Evolutionary conservation across 2,113 vertebrate species (phyloP).

Genomic region (Taxidea taxus): DNA sequence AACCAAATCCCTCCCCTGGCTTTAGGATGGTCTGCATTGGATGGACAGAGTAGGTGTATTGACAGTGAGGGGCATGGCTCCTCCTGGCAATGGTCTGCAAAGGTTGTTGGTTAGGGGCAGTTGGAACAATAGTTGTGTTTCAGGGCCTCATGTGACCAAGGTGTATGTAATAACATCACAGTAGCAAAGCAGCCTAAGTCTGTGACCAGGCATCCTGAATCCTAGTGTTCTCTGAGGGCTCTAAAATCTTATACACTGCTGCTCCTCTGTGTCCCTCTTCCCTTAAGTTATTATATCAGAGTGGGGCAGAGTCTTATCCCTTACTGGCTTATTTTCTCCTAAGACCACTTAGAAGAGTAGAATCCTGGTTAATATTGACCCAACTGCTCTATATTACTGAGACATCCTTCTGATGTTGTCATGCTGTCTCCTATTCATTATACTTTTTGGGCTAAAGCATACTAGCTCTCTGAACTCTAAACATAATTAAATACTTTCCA

Average conservation of each 20-base stretch:
- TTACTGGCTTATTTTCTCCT: background rate
- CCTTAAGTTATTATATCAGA: background rate
- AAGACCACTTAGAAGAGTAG: background rate
- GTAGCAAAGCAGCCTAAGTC: background rate
- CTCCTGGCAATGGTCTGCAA: background rate
- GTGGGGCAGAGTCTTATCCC: background rate
- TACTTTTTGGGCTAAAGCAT: background rate
- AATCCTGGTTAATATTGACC: background rate
- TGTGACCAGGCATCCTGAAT: background rate
- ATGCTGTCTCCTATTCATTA: background rate
- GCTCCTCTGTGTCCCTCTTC: background rate
- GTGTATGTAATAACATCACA: too few species aligned
- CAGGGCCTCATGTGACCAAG: background rate
- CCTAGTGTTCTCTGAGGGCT: too few species aligned
- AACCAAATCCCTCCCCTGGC: background rate
- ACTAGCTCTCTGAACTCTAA: background rate
- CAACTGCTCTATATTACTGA: background rate
- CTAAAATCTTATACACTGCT: background rate
- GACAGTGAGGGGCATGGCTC: background rate
- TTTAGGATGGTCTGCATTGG: background rate
- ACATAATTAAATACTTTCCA: background rate
- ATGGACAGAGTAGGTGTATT: background rate
- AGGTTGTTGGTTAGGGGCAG: background rate
- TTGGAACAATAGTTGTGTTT: background rate
- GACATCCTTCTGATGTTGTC: background rate